A percentile compares a stretch with the other conserved stretches of the same genome.
Conservation (phyloP, 2,113 vertebrate species). For the Aphelocoma coerulescens region DNA sequence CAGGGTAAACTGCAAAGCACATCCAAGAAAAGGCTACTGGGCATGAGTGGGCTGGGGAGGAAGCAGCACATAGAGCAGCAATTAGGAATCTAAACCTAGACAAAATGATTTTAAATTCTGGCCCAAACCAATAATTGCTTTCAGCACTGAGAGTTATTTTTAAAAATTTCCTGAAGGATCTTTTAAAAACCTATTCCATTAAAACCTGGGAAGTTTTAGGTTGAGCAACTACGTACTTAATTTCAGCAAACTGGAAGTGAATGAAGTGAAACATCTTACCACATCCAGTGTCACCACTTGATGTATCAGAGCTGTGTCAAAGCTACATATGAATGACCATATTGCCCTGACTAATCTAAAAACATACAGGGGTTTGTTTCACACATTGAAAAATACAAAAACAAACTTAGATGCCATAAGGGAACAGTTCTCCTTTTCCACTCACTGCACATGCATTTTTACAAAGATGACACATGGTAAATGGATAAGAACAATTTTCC, state of each 20-base stretch:
- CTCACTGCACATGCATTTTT: conserved; percentile 42
- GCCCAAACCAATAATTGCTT: neutral
- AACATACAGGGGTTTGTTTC: conserved; percentile 13
- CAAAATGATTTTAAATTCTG: neutral
- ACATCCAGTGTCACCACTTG: neutral
- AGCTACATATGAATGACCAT: conserved; percentile 45
- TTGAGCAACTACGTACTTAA: neutral
- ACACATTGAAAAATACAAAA: neutral
- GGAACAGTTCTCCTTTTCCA: conserved; percentile 24
- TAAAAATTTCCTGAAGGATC: neutral
- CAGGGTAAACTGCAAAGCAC: neutral
- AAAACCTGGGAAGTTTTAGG: neutral
- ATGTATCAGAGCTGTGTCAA: neutral
- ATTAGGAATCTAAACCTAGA: neutral
- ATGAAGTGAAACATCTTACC: conserved; percentile 16
- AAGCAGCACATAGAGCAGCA: neutral
- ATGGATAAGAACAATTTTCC: conserved; percentile 70
- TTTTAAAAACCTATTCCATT: neutral
- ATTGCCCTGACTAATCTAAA: neutral
- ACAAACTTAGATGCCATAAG: neutral
- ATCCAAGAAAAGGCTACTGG: neutral
- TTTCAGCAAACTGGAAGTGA: conserved; percentile 23
- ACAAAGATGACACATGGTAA: conserved; percentile 36
- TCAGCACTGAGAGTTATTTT: neutral
- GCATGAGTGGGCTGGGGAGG: neutral